Conservation (phyloP, 1,140 invertebrate genomes). For the Ceratina australensis region DNA sequence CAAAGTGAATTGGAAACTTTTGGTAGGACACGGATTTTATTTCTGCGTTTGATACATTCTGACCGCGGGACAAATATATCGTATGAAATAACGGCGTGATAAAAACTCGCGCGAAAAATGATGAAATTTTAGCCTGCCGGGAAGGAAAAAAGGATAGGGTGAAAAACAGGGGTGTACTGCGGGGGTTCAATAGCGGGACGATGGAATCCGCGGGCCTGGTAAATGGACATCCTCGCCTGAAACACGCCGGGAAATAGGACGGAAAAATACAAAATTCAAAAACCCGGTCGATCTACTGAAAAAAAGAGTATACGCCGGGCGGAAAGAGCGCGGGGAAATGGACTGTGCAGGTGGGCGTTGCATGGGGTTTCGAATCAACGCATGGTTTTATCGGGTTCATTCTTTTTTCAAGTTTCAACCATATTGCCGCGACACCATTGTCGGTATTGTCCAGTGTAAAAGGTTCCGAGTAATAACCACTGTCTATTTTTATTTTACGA, state of each 20-base stretch:
- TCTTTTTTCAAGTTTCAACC: conserved; percentile 52
- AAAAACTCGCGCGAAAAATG: background rate
- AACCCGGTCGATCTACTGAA: background rate
- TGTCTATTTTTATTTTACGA: too few relatives aligned
- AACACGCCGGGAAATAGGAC: conserved; percentile 7
- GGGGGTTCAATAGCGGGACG: background rate
- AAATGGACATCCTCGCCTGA: background rate
- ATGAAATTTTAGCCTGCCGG: background rate
- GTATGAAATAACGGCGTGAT: background rate
- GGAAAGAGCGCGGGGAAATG: background rate
- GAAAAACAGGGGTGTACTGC: background rate
- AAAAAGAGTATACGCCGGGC: background rate
- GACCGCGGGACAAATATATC: too few relatives aligned
- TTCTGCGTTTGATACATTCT: background rate
- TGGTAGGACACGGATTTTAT: background rate
- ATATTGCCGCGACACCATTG: conserved; percentile 37
- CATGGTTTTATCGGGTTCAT: conserved; percentile 55
- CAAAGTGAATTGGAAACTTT: background rate
- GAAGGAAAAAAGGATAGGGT: background rate
- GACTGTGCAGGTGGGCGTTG: background rate
- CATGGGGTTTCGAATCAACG: conserved; percentile 52
- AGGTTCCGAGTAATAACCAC: conserved; percentile 25
- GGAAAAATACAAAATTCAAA: conserved; percentile 45
- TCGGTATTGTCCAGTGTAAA: conserved; percentile 49
- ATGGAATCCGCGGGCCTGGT: background rate